phyloP scores from a whole-genome alignment of 1,140 invertebrate species.

The Drosophila ercepeae region DNA sequence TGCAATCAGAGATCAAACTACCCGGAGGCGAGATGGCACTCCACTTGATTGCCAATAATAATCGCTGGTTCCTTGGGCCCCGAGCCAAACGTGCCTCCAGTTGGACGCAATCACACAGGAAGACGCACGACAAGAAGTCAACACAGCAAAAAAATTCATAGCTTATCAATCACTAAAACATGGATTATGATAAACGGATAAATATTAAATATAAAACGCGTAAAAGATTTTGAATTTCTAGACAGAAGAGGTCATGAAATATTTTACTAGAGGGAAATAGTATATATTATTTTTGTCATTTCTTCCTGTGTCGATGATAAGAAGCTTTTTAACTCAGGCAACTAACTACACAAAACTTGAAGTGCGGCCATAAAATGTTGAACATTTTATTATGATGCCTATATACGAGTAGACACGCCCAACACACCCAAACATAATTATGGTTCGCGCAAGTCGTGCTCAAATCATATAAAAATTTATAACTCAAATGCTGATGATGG shows the following conservation, averaged over 20 bases:
- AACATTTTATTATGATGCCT: slow-evolving; percentile 50
- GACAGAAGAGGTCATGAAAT: too few relatives aligned
- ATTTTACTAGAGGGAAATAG: too few relatives aligned
- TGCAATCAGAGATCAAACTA: slow-evolving; percentile 65
- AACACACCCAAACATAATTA: slow-evolving; percentile 47
- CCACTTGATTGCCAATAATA: slow-evolving; percentile 77
- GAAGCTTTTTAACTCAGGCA: slow-evolving; percentile 7
- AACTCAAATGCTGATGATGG: slow-evolving; percentile 70
- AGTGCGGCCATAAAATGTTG: slow-evolving; percentile 51
- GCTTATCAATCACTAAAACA: too few relatives aligned
- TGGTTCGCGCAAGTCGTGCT: slow-evolving; percentile 37
- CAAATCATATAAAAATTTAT: slow-evolving; percentile 76
- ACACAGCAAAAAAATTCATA: neutral
- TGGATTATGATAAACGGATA: too few relatives aligned
- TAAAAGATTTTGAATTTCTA: too few relatives aligned
- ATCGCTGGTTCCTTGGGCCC: slow-evolving; percentile 37
- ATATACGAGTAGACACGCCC: slow-evolving; percentile 7
- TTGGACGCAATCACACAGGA: slow-evolving; percentile 30
- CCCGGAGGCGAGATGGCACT: slow-evolving; percentile 61
- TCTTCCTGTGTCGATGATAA: slow-evolving; percentile 5
- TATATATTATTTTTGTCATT: neutral
- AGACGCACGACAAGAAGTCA: neutral
- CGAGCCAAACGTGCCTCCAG: slow-evolving; percentile 44
- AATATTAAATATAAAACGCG: too few relatives aligned
- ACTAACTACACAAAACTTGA: slow-evolving; percentile 30